Conservation (phyloP, 2,888 invertebrate species). For the Caradrina kadenii region DNA sequence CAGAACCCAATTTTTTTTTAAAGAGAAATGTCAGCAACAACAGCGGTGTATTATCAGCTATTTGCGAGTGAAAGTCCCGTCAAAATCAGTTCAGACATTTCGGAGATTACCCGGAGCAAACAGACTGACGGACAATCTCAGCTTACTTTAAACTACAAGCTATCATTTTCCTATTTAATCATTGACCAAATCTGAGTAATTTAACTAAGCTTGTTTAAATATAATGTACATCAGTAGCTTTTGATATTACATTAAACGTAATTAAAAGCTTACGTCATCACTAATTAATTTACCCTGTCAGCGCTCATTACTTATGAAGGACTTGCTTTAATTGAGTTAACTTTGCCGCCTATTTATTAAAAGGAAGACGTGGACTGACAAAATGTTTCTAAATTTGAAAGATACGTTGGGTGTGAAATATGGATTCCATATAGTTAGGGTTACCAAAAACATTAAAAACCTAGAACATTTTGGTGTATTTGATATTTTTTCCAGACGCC, state of each 20-base stretch:
- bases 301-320: constrained; percentile 25
- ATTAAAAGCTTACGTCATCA: constrained; percentile 37
- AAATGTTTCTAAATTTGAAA: neutral
- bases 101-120: too few relatives aligned
- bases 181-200: neutral
- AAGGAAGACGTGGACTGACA: constrained; percentile 9
- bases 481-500: too few relatives aligned
- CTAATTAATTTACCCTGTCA: constrained; percentile 42
- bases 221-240: neutral
- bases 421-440: neutral
- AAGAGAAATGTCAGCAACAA: too few relatives aligned
- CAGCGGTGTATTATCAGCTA: too few relatives aligned
- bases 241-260: constrained; percentile 19
- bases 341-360: constrained; percentile 13
- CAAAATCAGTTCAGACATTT: too few relatives aligned
- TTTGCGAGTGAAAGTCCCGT: too few relatives aligned
- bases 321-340: constrained; percentile 30
- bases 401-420: neutral
- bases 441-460: too few relatives aligned
- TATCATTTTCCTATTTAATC: neutral
- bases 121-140: neutral
- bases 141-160: neutral
- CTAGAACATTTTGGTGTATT: too few relatives aligned
- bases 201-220: constrained; percentile 15
- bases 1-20: too few relatives aligned